A percentile compares a stretch with the other conserved stretches of the same genome.
Evolutionary conservation across 1,140 invertebrate genomes (phyloP).

Genomic region (Neocloeon triangulifer): DNA sequence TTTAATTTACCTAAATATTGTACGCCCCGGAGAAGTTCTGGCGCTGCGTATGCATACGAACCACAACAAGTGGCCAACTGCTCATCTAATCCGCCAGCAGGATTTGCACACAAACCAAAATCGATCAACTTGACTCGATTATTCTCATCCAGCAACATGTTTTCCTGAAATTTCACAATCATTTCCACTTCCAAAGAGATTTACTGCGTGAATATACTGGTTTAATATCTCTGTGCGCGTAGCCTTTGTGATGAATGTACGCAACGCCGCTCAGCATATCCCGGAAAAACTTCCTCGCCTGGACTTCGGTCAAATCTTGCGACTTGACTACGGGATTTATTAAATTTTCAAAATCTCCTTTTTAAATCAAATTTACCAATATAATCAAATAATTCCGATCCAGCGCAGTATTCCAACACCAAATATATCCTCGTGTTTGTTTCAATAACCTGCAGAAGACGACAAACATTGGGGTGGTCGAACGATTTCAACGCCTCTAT

Average conservation of each 20-base stretch:
- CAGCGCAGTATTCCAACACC: slow-evolving; percentile 60
- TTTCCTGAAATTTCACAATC: slow-evolving; percentile 32
- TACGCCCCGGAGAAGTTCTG: slow-evolving; percentile 27
- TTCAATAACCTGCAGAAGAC: slow-evolving; percentile 63
- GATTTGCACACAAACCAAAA: slow-evolving; percentile 73
- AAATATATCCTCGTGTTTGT: slow-evolving; percentile 44
- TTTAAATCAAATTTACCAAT: slow-evolving; percentile 27
- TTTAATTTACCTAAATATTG: slow-evolving; percentile 22
- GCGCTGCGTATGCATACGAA: slow-evolving; percentile 55
- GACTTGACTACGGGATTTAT: slow-evolving; percentile 21
- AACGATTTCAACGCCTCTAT: slow-evolving; percentile 58
- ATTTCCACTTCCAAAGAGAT: background rate
- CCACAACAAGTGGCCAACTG: slow-evolving; percentile 56
- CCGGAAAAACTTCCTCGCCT: slow-evolving; percentile 48
- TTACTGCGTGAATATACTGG: slow-evolving; percentile 27
- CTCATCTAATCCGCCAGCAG: slow-evolving; percentile 37
- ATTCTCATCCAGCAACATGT: slow-evolving; percentile 56
- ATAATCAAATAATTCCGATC: slow-evolving; percentile 69
- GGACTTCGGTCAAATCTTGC: slow-evolving; percentile 40
- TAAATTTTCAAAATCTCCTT: slow-evolving; percentile 3
- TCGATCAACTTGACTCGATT: slow-evolving; percentile 72
- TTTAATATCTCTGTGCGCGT: slow-evolving; percentile 62
- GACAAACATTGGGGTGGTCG: slow-evolving; percentile 61
- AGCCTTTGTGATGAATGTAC: slow-evolving; percentile 50
- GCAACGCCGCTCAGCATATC: slow-evolving; percentile 58